phyloP scores from a whole-genome alignment of 2,888 invertebrate genomes.

The Drosophila testacea region DNA sequence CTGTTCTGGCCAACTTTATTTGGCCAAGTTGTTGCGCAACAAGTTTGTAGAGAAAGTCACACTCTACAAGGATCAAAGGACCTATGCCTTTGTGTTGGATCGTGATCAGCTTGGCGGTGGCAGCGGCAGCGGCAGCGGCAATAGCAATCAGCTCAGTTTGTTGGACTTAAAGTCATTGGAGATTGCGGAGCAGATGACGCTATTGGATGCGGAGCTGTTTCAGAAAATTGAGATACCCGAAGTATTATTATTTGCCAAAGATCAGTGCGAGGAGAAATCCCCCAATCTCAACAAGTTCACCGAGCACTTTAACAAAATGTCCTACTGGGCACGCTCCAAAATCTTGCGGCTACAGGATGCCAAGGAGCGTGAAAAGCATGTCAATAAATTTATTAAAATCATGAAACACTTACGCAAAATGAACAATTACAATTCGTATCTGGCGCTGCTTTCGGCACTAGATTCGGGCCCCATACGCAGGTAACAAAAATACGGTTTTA shows the following conservation, averaged over 20 bases:
- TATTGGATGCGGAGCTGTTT: slow-evolving; percentile 97
- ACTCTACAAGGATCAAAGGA: slow-evolving; percentile 82
- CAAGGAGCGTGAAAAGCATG: slow-evolving; percentile 97
- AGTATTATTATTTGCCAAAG: slow-evolving; percentile 98
- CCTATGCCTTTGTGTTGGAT: slow-evolving; percentile 80
- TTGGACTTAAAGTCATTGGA: slow-evolving; percentile 97
- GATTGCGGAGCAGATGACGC: slow-evolving; percentile 99
- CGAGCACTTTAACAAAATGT: slow-evolving; percentile 99
- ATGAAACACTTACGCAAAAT: slow-evolving; percentile 99
- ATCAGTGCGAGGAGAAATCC: slow-evolving; percentile 98
- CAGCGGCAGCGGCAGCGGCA: slow-evolving; percentile 54
- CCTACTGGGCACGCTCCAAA: slow-evolving; percentile 98
- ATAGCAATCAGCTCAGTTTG: slow-evolving; percentile 88
- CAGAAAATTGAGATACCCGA: slow-evolving; percentile 98
- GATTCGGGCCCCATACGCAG: slow-evolving; percentile 95
- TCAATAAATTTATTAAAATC: slow-evolving; percentile 98
- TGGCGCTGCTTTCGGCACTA: slow-evolving; percentile 97
- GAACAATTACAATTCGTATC: slow-evolving; percentile 99
- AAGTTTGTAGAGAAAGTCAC: slow-evolving; percentile 93
- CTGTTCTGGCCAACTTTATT: slow-evolving; percentile 94
- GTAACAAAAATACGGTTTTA: slow-evolving; percentile 48
- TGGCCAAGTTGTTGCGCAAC: slow-evolving; percentile 95
- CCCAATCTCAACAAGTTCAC: slow-evolving; percentile 98
- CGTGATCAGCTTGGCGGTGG: slow-evolving; percentile 43
- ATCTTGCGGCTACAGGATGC: slow-evolving; percentile 96